Percentiles rank a stretch among this genome's conserved stretches.
These are phyloP conservation scores for Callionymus lyra DNA, from an alignment of 2,113 vertebrate genomes.

Conservation along the genomic window DNA sequence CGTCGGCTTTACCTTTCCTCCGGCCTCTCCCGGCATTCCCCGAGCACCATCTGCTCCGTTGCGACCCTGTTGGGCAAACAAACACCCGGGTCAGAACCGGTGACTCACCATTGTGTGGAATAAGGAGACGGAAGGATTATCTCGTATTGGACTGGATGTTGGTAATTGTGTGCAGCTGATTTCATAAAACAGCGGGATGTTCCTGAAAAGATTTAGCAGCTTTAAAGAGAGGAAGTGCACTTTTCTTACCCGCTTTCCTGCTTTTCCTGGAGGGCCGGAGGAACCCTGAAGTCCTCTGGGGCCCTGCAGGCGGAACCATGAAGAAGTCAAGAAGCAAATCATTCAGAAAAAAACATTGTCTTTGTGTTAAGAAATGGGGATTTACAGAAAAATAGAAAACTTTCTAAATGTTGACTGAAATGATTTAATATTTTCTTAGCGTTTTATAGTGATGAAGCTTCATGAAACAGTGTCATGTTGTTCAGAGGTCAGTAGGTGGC, in stretches of 20 bases:
- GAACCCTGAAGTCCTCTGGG: constrained; percentile 89
- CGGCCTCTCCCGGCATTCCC: constrained; percentile 90
- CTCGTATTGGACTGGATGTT: constrained; percentile 10
- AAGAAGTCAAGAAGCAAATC: too few relatives aligned
- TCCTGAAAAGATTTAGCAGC: not conserved
- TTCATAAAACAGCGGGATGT: not conserved
- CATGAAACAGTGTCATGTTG: too few relatives aligned
- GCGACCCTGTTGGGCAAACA: constrained; percentile 73
- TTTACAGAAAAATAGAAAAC: not conserved
- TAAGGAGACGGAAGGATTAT: constrained; percentile 14
- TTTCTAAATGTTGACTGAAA: too few relatives aligned
- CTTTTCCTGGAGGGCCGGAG: constrained; percentile 76
- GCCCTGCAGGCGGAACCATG: constrained; percentile 66
- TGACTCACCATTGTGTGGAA: not conserved
- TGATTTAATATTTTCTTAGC: too few relatives aligned
- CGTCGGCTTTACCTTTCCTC: constrained; percentile 73
- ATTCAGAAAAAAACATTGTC: not conserved
- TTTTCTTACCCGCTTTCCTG: constrained; percentile 83
- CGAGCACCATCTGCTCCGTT: constrained; percentile 87
- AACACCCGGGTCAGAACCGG: constrained; percentile 8
- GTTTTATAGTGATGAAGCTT: too few relatives aligned
- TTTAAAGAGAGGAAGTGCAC: not conserved
- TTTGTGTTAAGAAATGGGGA: not conserved
- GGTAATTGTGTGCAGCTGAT: constrained; percentile 31
- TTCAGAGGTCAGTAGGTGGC: too few relatives aligned